Conservation (phyloP, 2,888 invertebrate species). For the Bellardia pandia region DNA sequence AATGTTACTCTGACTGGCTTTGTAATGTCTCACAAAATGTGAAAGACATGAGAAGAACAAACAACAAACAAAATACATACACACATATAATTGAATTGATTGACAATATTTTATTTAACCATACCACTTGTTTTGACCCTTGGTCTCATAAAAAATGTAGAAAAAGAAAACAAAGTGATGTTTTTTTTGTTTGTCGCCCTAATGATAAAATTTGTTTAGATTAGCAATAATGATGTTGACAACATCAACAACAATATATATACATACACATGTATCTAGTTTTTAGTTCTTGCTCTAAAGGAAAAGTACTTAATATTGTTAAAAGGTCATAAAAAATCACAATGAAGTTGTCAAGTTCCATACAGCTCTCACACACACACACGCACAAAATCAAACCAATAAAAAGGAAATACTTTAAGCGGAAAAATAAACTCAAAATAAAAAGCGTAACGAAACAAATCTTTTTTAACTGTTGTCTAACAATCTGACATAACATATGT, state of each 20-base stretch:
- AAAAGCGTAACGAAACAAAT: conserved; percentile 61
- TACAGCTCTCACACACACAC: conserved; percentile 18
- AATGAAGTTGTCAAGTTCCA: conserved; percentile 66
- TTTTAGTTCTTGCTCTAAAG: conserved; percentile 15
- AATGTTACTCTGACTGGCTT: conserved; percentile 50
- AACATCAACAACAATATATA: conserved; percentile 69
- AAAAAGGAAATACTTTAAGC: conserved; percentile 83
- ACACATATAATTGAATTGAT: conserved; percentile 81
- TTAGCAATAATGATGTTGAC: conserved; percentile 80
- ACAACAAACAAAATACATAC: conserved; percentile 64
- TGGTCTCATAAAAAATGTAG: conserved; percentile 41
- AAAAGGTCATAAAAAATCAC: conserved; percentile 80
- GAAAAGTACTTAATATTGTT: conserved; percentile 72
- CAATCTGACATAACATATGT: conserved; percentile 51
- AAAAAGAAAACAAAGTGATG: conserved; percentile 2
- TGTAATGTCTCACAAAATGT: conserved; percentile 14
- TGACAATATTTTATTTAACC: conserved; percentile 81
- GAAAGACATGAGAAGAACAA: conserved; percentile 46
- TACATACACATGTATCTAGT: conserved; percentile 23
- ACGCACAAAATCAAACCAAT: conserved; percentile 68
- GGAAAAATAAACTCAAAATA: conserved; percentile 82
- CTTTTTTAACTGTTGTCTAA: conserved; percentile 39
- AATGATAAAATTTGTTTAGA: conserved; percentile 81
- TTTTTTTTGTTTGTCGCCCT: conserved; percentile 76
- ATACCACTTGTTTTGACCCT: conserved; percentile 63